phyloP scores from a whole-genome alignment of 2,113 vertebrate genomes.

The Pelobates fuscus region DNA sequence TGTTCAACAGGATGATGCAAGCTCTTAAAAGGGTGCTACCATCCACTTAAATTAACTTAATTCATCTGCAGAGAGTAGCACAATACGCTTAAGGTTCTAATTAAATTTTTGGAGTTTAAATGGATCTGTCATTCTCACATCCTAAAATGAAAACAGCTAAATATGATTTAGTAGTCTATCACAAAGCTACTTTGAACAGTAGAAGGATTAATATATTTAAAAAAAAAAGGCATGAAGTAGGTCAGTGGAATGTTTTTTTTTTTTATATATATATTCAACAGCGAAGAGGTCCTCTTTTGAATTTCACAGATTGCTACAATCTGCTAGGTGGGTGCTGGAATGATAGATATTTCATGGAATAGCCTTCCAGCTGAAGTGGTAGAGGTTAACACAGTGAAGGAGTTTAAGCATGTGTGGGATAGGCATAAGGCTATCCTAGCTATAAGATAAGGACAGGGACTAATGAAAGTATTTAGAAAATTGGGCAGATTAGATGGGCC shows the following conservation, averaged over 20 bases:
- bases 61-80: slow-evolving; percentile 14
- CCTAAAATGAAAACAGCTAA: slow-evolving; percentile 28
- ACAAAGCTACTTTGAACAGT: slow-evolving; percentile 37
- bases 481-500: too few relatives aligned
- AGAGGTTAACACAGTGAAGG: slow-evolving; percentile 16
- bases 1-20: neutral
- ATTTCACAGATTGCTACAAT: slow-evolving; percentile 30
- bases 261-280: slow-evolving; percentile 13
- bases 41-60: slow-evolving; percentile 28
- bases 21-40: slow-evolving; percentile 11
- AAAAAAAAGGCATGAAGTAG: slow-evolving; percentile 39
- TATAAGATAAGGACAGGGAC: too few relatives aligned
- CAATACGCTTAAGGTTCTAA: slow-evolving; percentile 36
- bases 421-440: too few relatives aligned
- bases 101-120: slow-evolving; percentile 33
- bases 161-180: slow-evolving; percentile 39
- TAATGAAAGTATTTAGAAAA: too few relatives aligned
- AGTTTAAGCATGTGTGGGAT: too few relatives aligned
- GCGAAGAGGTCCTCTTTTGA: slow-evolving; percentile 26
- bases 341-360: too few relatives aligned
- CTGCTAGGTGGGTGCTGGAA: slow-evolving; percentile 24
- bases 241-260: slow-evolving; percentile 36
- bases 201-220: slow-evolving; percentile 39
- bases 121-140: slow-evolving; percentile 29
- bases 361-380: neutral